These are phyloP conservation scores for Heteronetta atricapilla DNA, from an alignment of 2,113 vertebrate genomes.

Conservation along the genomic window DNA sequence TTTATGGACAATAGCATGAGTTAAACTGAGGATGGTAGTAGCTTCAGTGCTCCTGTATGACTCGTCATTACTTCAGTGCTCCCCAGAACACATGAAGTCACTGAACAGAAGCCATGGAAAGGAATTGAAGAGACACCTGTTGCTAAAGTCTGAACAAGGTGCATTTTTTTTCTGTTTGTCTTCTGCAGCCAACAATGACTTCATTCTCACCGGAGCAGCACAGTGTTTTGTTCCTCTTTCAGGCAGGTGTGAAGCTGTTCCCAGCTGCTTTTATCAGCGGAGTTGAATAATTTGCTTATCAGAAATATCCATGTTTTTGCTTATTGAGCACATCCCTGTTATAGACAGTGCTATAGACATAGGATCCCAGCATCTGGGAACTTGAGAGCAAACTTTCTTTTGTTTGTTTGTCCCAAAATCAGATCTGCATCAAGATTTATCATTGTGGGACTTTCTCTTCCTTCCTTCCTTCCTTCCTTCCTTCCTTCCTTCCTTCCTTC, in stretches of 20 bases:
- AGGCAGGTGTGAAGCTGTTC: neutral
- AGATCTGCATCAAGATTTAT: neutral
- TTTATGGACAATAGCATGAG: neutral
- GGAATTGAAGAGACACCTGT: neutral
- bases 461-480: neutral
- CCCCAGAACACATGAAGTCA: fast-evolving
- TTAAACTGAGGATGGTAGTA: neutral
- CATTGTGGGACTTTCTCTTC: neutral
- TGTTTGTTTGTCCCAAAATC: neutral
- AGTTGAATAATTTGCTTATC: neutral
- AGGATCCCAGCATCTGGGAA: neutral
- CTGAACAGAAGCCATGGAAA: neutral
- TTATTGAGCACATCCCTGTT: neutral
- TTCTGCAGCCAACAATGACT: neutral
- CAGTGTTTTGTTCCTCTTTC: neutral
- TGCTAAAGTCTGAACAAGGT: neutral
- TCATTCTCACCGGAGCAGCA: neutral
- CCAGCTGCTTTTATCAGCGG: neutral
- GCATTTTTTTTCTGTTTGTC: neutral
- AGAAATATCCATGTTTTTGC: neutral
- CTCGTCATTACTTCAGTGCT: neutral
- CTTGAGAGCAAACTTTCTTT: fast-evolving
- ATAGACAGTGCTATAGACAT: fast-evolving
- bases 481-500: too few relatives aligned
- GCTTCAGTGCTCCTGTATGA: neutral